These are phyloP conservation scores for Promerops cafer DNA, from an alignment of 2,113 vertebrate genomes.

Conservation along the genomic window DNA sequence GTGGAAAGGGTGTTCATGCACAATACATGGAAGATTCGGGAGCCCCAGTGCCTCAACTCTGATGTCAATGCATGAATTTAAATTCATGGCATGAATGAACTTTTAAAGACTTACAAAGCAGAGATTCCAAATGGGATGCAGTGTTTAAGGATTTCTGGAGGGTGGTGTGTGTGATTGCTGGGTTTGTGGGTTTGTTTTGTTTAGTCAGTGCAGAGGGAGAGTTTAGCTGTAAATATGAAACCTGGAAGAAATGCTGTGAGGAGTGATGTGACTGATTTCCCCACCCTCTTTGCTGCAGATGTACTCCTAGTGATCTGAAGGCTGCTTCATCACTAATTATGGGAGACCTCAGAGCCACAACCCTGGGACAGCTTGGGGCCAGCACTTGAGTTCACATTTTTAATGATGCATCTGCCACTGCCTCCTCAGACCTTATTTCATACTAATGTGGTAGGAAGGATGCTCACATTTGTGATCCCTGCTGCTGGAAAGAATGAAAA, in stretches of 20 bases:
- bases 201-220: not conserved
- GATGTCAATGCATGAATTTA: not conserved
- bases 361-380: not conserved
- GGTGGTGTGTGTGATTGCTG: not conserved
- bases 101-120: not conserved
- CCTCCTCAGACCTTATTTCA: not conserved
- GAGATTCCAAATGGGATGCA: not conserved
- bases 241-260: not conserved
- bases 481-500: not conserved
- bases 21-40: not conserved
- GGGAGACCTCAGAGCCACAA: not conserved
- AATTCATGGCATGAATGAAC: not conserved
- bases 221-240: not conserved
- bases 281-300: not conserved
- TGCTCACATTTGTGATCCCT: not conserved
- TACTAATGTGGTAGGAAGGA: not conserved
- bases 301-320: not conserved
- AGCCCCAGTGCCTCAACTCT: not conserved
- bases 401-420: not conserved
- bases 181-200: not conserved
- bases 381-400: not conserved
- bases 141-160: not conserved
- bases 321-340: not conserved
- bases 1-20: not conserved
- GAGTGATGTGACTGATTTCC: not conserved